Evolutionary conservation across 2,797 vertebrate genomes (phyloP).

Genomic region (Enteromius radiatus): DNA sequence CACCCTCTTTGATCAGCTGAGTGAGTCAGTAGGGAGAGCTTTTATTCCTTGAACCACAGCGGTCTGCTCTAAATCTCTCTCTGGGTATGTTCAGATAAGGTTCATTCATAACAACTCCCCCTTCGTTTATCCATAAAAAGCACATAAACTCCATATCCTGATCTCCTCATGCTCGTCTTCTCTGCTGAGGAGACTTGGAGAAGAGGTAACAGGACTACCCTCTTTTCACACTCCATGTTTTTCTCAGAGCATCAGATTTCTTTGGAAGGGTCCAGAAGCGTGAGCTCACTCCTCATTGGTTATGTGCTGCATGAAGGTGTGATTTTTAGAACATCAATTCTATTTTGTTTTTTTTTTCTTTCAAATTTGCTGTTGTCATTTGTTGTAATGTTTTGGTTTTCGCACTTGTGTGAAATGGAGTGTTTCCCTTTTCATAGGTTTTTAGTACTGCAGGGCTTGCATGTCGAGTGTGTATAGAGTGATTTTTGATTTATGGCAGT

Average conservation of each 20-base stretch:
- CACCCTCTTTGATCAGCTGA: constrained; percentile 20
- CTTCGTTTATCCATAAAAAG: constrained; percentile 43
- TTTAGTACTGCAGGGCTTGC: constrained; percentile 47
- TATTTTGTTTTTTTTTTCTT: constrained; percentile 61
- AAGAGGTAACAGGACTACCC: constrained; percentile 13
- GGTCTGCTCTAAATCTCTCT: constrained; percentile 29
- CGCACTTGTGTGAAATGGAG: constrained; percentile 46
- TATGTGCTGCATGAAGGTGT: constrained; percentile 71
- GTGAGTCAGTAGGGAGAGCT: constrained; percentile 7
- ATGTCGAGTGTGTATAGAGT: constrained; percentile 42
- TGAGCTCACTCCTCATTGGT: constrained; percentile 55
- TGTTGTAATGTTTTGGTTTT: constrained; percentile 53
- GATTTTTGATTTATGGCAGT: constrained; percentile 35
- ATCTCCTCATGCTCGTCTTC: background rate
- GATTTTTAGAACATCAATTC: constrained; percentile 52
- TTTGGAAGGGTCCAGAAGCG: constrained; percentile 42
- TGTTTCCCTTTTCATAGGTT: constrained; percentile 13
- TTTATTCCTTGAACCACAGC: constrained; percentile 22
- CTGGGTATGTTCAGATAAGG: constrained; percentile 52
- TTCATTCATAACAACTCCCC: constrained; percentile 56
- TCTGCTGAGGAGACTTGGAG: constrained; percentile 11
- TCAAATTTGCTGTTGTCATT: constrained; percentile 33
- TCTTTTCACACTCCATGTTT: constrained; percentile 12
- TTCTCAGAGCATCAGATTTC: constrained; percentile 1
- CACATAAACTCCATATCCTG: constrained; percentile 31